Conservation (phyloP, 2,113 vertebrate species). For the Bucco capensis region DNA sequence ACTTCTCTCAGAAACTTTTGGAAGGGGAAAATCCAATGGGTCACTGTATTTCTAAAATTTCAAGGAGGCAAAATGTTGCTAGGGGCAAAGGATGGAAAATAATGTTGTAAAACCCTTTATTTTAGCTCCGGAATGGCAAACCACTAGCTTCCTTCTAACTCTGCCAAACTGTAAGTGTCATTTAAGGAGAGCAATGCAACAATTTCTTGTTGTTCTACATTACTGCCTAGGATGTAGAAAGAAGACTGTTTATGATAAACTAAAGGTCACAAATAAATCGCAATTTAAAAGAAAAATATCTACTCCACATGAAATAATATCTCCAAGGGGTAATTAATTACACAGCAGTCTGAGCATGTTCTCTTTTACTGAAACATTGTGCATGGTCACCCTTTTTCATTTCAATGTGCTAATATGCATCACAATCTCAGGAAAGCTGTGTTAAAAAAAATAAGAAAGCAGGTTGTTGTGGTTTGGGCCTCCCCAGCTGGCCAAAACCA, state of each 20-base stretch:
- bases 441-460: background rate
- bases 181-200: conserved; percentile 2
- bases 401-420: background rate
- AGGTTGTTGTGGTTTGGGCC: background rate
- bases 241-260: background rate
- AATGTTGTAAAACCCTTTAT: background rate
- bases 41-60: background rate
- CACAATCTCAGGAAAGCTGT: background rate
- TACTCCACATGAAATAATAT: background rate
- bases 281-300: conserved; percentile 7
- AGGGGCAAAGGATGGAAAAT: background rate
- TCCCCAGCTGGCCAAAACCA: no score
- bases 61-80: background rate
- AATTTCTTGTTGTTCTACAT: background rate
- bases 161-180: background rate
- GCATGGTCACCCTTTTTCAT: background rate
- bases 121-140: background rate
- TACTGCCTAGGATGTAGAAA: background rate
- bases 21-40: background rate
- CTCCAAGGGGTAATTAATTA: conserved; percentile 28
- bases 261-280: conserved; percentile 22
- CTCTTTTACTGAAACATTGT: background rate
- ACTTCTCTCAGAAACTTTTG: background rate
- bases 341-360: background rate
- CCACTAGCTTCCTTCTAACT: background rate